Evolutionary conservation across 2,888 invertebrate species (phyloP).

Genomic region (Urechis unicinctus): DNA sequence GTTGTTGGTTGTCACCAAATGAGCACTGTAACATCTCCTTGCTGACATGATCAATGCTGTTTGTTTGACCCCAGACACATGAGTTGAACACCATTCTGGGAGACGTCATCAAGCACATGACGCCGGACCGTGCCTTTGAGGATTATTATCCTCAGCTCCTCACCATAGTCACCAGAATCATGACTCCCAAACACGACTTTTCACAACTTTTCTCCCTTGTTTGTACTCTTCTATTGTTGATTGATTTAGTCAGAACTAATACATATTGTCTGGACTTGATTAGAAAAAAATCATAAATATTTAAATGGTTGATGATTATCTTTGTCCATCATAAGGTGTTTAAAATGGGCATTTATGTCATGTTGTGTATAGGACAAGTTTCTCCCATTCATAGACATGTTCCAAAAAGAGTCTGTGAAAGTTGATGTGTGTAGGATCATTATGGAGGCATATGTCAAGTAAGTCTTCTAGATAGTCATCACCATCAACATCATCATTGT

Average conservation of each 20-base stretch:
- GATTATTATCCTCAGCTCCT: constrained; percentile 74
- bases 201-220: constrained; percentile 77
- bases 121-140: constrained; percentile 70
- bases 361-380: constrained; percentile 69
- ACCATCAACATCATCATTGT: not conserved
- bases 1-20: too few species aligned
- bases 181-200: constrained; percentile 70
- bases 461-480: constrained; percentile 11
- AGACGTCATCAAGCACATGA: constrained; percentile 78
- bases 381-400: constrained; percentile 80
- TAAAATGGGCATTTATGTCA: not conserved
- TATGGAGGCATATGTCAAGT: constrained; percentile 53
- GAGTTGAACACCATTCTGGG: constrained; percentile 80
- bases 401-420: constrained; percentile 76
- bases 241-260: not conserved
- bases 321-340: too few species aligned
- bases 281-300: not conserved
- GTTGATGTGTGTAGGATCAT: constrained; percentile 73
- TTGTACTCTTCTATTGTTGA: constrained; percentile 21
- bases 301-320: too few species aligned
- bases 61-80: constrained; percentile 58
- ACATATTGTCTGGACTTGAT: too few species aligned
- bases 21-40: too few species aligned
- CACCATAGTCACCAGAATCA: constrained; percentile 55
- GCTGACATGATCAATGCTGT: too few species aligned